phyloP scores from a whole-genome alignment of 2,797 vertebrate species.

The Cygnus olor region DNA sequence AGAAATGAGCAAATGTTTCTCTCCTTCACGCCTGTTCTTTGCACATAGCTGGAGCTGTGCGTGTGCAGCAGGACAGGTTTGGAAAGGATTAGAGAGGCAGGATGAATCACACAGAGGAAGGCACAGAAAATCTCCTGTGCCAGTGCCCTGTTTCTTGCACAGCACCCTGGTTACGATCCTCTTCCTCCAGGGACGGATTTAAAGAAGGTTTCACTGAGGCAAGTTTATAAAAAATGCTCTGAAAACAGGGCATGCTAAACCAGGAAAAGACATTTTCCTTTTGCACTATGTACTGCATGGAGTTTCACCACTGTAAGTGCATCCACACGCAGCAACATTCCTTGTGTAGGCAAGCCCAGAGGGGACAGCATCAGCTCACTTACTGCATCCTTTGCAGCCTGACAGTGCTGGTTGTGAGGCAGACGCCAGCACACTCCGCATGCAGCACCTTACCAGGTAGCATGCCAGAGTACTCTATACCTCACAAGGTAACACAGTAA shows the following conservation, averaged over 20 bases:
- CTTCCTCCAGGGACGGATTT: background rate
- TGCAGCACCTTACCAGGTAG: background rate
- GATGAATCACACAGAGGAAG: background rate
- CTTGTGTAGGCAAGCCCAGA: background rate
- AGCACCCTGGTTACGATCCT: background rate
- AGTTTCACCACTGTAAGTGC: constrained; percentile 14
- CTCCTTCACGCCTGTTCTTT: background rate
- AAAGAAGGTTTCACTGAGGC: background rate
- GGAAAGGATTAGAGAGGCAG: background rate
- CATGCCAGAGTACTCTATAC: background rate
- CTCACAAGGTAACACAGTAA: background rate
- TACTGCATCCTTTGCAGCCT: background rate
- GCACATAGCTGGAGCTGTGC: background rate
- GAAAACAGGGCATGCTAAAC: background rate
- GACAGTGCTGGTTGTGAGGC: background rate
- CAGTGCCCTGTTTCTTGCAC: background rate
- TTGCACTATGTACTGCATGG: background rate
- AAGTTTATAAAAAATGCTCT: background rate
- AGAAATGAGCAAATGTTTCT: background rate
- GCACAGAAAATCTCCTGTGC: background rate
- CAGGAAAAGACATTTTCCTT: background rate
- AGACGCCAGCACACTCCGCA: background rate
- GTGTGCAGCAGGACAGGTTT: background rate
- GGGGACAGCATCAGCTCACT: background rate
- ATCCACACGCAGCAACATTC: constrained; percentile 9